Conservation (phyloP, 92 coral and sea anemone genomes). For the Micromussa lordhowensis region DNA sequence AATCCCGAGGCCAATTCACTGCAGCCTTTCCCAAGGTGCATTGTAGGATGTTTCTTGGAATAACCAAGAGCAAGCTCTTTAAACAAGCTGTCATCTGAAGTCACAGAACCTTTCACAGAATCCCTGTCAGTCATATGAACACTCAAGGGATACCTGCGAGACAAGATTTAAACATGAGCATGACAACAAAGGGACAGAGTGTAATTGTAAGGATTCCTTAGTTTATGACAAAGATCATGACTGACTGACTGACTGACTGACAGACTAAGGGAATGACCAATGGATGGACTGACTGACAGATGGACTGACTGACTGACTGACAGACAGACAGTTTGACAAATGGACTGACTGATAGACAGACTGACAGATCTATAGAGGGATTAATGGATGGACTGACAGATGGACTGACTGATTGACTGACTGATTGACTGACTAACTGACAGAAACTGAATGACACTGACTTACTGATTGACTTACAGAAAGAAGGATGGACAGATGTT, state of each 20-base stretch:
- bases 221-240: not conserved
- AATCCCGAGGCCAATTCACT: constrained; percentile 64
- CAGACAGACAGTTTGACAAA: too few species aligned
- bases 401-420: not conserved
- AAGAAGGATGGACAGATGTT: too few species aligned
- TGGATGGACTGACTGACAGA: not conserved
- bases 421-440: too few species aligned
- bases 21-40: constrained; percentile 90
- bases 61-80: constrained; percentile 82
- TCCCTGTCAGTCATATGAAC: constrained; percentile 46
- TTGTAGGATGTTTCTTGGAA: constrained; percentile 82
- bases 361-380: not conserved
- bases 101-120: constrained; percentile 66
- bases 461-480: too few species aligned
- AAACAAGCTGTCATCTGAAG: constrained; percentile 80
- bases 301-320: too few species aligned
- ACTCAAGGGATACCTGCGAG: constrained; percentile 83
- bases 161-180: not conserved
- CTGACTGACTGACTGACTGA: not conserved
- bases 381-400: not conserved
- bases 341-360: not conserved
- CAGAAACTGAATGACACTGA: too few species aligned
- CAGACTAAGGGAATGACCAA: too few species aligned
- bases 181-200: not conserved
- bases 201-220: not conserved